A percentile compares a stretch with the other conserved stretches of the same genome.
Evolutionary conservation across 2,797 vertebrate genomes (phyloP).

Genomic region (Eupleurogrammus muticus): DNA sequence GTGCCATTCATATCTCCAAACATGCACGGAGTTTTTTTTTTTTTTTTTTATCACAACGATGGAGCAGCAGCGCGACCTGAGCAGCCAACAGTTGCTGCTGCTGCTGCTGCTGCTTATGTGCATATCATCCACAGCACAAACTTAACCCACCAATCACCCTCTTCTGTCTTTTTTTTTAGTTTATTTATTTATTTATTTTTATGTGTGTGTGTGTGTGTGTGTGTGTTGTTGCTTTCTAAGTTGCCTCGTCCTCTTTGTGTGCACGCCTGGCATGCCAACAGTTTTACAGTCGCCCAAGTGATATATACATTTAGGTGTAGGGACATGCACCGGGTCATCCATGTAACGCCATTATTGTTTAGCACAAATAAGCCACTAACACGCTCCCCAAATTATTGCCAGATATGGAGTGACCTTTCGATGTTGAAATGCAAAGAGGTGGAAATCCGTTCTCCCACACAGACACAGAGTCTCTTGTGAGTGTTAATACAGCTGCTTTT

Average conservation of each 20-base stretch:
- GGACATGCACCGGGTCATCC: conserved; percentile 51
- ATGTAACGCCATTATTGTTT: conserved; percentile 71
- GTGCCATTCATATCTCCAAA: conserved; percentile 66
- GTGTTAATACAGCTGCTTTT: conserved; percentile 33
- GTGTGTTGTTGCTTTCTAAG: background rate
- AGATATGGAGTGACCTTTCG: conserved; percentile 69
- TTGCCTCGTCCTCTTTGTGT: conserved; percentile 7
- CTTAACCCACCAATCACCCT: conserved; percentile 63
- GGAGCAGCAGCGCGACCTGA: conserved; percentile 27
- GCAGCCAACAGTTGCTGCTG: conserved; percentile 47
- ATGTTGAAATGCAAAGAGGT: conserved; percentile 40
- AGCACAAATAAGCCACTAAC: conserved; percentile 78
- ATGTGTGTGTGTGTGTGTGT: no score
- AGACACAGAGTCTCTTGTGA: conserved; percentile 34
- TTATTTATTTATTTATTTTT: no score
- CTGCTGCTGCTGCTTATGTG: conserved; percentile 43
- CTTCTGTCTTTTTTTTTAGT: background rate
- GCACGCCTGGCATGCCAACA: conserved; percentile 22
- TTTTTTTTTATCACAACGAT: conserved; percentile 55
- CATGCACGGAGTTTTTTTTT: conserved; percentile 59
- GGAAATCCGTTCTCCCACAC: conserved; percentile 48
- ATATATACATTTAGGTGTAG: conserved; percentile 55
- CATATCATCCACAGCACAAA: conserved; percentile 62
- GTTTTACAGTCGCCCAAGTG: conserved; percentile 47
- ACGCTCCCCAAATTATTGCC: conserved; percentile 67